These are phyloP conservation scores for Bufo bufo DNA, from an alignment of 2,113 vertebrate genomes.

Conservation along the genomic window DNA sequence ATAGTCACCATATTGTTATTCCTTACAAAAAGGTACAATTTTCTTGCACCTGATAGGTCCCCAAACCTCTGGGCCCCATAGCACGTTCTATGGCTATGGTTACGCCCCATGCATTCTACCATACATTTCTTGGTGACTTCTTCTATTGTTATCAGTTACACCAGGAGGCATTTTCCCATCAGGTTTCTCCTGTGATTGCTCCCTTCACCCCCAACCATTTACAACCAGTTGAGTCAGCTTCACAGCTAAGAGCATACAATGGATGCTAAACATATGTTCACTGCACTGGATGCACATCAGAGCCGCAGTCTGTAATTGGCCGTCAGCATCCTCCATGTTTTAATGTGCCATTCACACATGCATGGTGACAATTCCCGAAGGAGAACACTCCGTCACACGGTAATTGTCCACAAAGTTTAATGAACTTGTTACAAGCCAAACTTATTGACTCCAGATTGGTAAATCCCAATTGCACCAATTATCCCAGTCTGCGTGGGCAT, in stretches of 20 bases:
- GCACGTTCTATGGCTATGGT: no score
- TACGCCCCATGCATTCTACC: no score
- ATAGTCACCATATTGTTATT: no score
- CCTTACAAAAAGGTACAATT: no score
- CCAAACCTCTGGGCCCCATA: no score
- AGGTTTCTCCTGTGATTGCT: no score
- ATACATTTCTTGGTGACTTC: no score
- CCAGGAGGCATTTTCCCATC: no score
- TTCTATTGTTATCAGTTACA: no score
- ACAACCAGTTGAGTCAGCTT: not conserved
- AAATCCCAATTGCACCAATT: slow-evolving; percentile 68
- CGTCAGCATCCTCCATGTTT: slow-evolving; percentile 31
- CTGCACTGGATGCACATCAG: not conserved
- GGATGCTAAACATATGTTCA: slow-evolving; percentile 43
- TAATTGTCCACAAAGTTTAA: slow-evolving; percentile 56
- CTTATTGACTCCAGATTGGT: slow-evolving; percentile 60
- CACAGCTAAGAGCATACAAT: not conserved
- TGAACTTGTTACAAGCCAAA: slow-evolving; percentile 50
- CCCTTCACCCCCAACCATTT: not conserved
- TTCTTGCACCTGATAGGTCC: no score
- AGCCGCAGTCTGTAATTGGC: slow-evolving; percentile 32
- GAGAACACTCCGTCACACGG: slow-evolving; percentile 40
- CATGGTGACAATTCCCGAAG: slow-evolving; percentile 37
- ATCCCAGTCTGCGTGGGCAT: slow-evolving; percentile 62
- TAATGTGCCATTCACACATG: not conserved